A percentile compares a stretch with the other conserved stretches of the same genome.
Conservation (phyloP, 2,113 vertebrate species). For the Syrrhaptes paradoxus region DNA sequence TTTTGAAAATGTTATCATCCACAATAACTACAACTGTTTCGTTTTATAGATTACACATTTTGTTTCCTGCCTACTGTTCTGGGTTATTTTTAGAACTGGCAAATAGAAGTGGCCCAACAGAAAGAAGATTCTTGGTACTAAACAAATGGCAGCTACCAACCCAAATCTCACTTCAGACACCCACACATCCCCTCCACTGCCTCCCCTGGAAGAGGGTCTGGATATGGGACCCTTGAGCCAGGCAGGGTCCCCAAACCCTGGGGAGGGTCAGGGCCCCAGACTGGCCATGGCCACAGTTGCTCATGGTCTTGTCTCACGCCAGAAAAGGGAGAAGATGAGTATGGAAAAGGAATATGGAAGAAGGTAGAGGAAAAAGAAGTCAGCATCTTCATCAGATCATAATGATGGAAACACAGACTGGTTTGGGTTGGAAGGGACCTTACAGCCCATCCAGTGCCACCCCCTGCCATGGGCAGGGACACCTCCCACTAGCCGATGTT, state of each 20-base stretch:
- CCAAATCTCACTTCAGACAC: neutral
- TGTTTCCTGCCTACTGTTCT: neutral
- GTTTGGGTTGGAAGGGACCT: too few relatives aligned
- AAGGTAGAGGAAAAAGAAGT: neutral
- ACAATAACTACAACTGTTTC: neutral
- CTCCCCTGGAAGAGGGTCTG: neutral
- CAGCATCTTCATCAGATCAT: neutral
- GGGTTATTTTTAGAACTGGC: neutral
- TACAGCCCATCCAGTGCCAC: too few relatives aligned
- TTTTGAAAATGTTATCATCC: neutral
- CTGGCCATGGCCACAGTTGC: neutral
- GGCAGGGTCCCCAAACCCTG: neutral
- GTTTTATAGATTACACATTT: neutral
- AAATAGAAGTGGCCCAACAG: neutral
- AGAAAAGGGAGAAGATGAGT: neutral
- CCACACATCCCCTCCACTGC: neutral
- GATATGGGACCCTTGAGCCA: rapidly evolving
- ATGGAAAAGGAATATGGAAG: neutral
- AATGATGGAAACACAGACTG: too few relatives aligned
- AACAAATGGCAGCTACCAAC: neutral
- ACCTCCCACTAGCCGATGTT: too few relatives aligned
- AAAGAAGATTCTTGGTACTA: neutral
- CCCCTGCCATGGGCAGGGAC: too few relatives aligned
- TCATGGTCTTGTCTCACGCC: neutral
- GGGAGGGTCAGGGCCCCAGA: neutral